Conservation (phyloP, 2,888 invertebrate genomes). For the Xiphydria camelus region DNA sequence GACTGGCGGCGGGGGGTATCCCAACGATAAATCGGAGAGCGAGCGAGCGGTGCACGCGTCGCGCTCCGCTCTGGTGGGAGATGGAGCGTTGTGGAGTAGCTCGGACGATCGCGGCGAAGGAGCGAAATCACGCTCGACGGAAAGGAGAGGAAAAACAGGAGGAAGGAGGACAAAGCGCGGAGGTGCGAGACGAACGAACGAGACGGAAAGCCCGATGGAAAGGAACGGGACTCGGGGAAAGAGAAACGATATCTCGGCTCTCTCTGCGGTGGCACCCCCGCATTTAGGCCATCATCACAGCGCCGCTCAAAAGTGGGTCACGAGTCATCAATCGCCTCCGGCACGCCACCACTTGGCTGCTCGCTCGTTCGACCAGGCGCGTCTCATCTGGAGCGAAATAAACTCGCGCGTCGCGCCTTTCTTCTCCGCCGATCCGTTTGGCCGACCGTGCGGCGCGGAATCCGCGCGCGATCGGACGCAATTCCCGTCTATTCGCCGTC, state of each 20-base stretch:
- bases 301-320: slow-evolving; percentile 50
- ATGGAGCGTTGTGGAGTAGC: no score
- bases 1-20: no score
- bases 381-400: slow-evolving; percentile 26
- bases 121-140: no score
- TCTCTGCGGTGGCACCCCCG: slow-evolving; percentile 41
- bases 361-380: slow-evolving; percentile 23
- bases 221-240: slow-evolving; percentile 22
- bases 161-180: slow-evolving; percentile 6
- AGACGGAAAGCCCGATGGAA: slow-evolving; percentile 18
- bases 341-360: slow-evolving; percentile 23
- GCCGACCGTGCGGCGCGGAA: no score
- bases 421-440: no score
- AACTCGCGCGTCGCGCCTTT: slow-evolving; percentile 20
- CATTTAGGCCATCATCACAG: slow-evolving; percentile 51
- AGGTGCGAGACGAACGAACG: slow-evolving; percentile 13
- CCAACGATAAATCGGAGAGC: no score
- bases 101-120: no score
- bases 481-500: no score
- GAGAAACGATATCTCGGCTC: slow-evolving; percentile 30
- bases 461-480: no score
- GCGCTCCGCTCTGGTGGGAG: no score
- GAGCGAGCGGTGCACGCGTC: no score
- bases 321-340: slow-evolving; percentile 48
- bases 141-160: background rate